These are phyloP conservation scores for Spilarctia lutea DNA, from an alignment of 2,888 invertebrate genomes.

Conservation along the genomic window DNA sequence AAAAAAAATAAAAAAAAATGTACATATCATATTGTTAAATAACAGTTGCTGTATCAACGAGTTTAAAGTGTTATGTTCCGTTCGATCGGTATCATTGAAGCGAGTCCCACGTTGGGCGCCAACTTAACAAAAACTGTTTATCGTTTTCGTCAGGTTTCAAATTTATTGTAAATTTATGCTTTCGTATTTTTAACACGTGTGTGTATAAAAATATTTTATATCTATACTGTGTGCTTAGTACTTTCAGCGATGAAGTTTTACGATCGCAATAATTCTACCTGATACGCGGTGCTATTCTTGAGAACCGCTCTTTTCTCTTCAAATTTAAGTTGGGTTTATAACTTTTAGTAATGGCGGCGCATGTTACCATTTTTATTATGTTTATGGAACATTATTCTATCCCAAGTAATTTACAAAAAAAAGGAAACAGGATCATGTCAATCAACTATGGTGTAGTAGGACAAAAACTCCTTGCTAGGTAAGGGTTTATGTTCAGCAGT, in stretches of 20 bases:
- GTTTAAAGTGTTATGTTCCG: constrained; percentile 27
- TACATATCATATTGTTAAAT: constrained; percentile 10
- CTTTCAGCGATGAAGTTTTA: constrained; percentile 42
- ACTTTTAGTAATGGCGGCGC: constrained; percentile 31
- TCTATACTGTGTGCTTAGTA: constrained; percentile 21
- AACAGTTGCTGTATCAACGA: constrained; percentile 24
- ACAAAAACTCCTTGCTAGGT: too few species aligned
- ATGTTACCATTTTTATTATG: constrained; percentile 44
- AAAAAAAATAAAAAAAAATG: too few species aligned
- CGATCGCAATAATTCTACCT: constrained; percentile 35
- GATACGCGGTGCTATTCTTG: constrained; percentile 30
- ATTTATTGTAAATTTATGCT: constrained; percentile 16
- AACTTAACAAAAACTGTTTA: constrained; percentile 47
- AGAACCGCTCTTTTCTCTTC: constrained; percentile 24
- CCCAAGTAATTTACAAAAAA: constrained; percentile 35
- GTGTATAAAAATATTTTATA: constrained; percentile 6
- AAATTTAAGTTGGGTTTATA: constrained; percentile 38
- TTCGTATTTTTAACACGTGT: constrained; percentile 24
- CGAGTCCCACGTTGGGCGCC: constrained; percentile 58
- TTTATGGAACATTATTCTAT: constrained; percentile 25
- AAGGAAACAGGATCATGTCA: neutral
- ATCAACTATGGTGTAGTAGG: neutral
- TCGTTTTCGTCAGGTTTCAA: constrained; percentile 38
- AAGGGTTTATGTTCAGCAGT: too few species aligned
- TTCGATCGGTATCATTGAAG: constrained; percentile 45